phyloP scores from a whole-genome alignment of 2,797 vertebrate species.

The Acrossocheilus fasciatus region DNA sequence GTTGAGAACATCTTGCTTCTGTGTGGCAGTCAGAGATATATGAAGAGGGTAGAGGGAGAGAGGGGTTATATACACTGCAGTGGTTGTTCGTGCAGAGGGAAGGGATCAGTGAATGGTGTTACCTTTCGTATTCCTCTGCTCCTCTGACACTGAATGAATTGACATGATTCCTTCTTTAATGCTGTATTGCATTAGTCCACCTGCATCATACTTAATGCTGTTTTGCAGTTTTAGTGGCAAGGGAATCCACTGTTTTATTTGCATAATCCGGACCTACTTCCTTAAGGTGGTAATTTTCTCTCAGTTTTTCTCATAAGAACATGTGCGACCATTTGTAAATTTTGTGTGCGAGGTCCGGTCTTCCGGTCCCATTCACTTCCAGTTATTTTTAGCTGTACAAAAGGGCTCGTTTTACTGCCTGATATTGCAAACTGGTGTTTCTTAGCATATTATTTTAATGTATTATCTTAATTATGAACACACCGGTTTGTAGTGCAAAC shows the following conservation, averaged over 20 bases:
- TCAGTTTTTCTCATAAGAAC: not conserved
- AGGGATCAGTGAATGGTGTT: slow-evolving; percentile 18
- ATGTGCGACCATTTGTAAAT: not conserved
- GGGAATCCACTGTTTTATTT: slow-evolving; percentile 8
- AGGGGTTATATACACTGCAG: slow-evolving; percentile 52
- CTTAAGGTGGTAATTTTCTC: slow-evolving; percentile 30
- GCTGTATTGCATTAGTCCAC: slow-evolving; percentile 25
- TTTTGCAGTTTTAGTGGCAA: not conserved
- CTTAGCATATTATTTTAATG: not conserved
- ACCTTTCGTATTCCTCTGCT: slow-evolving; percentile 25
- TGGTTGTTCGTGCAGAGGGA: slow-evolving; percentile 27
- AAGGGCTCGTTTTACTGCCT: not conserved
- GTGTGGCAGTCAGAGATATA: slow-evolving; percentile 68
- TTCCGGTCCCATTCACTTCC: not conserved
- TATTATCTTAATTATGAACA: not conserved
- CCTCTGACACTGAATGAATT: slow-evolving; percentile 17
- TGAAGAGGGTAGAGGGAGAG: slow-evolving; percentile 59
- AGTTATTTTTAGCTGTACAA: not conserved
- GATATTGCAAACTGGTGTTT: slow-evolving; percentile 1
- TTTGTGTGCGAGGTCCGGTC: not conserved
- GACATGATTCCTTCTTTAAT: slow-evolving; percentile 3
- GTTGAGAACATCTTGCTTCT: slow-evolving; percentile 88
- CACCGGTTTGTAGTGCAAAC: not conserved
- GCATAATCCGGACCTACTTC: slow-evolving; percentile 4
- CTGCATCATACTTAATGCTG: not conserved